Conservation (phyloP, 2,113 vertebrate genomes). For the Struthidea cinerea region DNA sequence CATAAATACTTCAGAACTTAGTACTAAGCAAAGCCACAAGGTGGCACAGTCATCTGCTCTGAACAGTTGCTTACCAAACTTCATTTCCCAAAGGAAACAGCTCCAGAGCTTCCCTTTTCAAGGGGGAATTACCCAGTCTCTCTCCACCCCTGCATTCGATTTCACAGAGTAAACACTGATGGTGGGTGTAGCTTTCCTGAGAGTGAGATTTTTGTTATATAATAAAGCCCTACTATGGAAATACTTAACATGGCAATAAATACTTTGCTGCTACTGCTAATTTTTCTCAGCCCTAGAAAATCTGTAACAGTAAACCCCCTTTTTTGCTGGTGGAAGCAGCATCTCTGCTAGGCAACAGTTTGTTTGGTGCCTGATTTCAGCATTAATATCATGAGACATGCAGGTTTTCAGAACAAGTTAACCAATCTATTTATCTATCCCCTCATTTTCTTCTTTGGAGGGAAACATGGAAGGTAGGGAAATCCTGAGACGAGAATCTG, state of each 20-base stretch:
- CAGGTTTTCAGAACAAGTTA: not conserved
- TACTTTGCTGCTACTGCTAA: not conserved
- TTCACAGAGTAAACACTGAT: not conserved
- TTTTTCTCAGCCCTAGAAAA: not conserved
- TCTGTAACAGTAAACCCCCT: not conserved
- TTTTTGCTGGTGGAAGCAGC: not conserved
- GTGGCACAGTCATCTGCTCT: not conserved
- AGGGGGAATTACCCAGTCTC: not conserved
- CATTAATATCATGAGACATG: not conserved
- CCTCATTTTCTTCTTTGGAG: not conserved
- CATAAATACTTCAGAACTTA: not conserved
- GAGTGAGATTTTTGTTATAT: not conserved
- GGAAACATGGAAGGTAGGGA: not conserved
- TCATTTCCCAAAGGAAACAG: not conserved
- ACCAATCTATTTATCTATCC: not conserved
- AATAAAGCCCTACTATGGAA: not conserved
- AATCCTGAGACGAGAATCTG: not conserved
- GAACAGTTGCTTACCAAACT: not conserved
- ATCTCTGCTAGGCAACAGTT: not conserved
- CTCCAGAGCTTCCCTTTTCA: not conserved
- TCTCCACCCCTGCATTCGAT: not conserved
- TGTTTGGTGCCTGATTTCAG: not conserved
- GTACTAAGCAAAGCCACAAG: not conserved
- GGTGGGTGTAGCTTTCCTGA: not conserved
- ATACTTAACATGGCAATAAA: not conserved